phyloP scores from a whole-genome alignment of 2,113 vertebrate genomes.

The Buteo buteo region DNA sequence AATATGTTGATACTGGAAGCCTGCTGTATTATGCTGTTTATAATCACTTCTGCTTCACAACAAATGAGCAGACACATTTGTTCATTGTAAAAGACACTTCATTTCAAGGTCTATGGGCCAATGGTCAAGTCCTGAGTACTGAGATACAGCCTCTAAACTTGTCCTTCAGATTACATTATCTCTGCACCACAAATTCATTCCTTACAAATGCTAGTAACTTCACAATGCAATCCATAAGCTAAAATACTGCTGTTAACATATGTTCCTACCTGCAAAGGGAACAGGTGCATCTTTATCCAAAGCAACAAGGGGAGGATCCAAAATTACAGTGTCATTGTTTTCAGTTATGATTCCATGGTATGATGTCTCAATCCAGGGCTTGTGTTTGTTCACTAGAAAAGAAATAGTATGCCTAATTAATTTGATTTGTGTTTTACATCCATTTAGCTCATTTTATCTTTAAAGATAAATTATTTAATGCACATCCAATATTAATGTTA shows the following conservation, averaged over 20 bases:
- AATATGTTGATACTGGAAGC: background rate
- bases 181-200: background rate
- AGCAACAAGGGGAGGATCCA: slow-evolving; percentile 94
- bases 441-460: background rate
- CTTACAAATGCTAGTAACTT: background rate
- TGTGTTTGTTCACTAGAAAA: slow-evolving; percentile 93
- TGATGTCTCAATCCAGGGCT: slow-evolving; percentile 97
- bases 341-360: slow-evolving; percentile 96
- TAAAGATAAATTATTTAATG: background rate
- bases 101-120: background rate
- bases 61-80: background rate
- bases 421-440: background rate
- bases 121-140: background rate
- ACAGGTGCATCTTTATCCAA: slow-evolving; percentile 95
- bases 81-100: background rate
- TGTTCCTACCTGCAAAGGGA: slow-evolving; percentile 89
- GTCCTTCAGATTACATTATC: background rate
- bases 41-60: background rate
- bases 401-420: background rate
- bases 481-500: background rate
- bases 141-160: background rate
- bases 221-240: background rate
- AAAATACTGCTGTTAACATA: background rate
- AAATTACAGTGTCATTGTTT: slow-evolving; percentile 90
- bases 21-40: background rate